Percentiles rank a stretch among this genome's conserved stretches.
Conservation (phyloP, 2,113 vertebrate genomes). For the Rostratula benghalensis region DNA sequence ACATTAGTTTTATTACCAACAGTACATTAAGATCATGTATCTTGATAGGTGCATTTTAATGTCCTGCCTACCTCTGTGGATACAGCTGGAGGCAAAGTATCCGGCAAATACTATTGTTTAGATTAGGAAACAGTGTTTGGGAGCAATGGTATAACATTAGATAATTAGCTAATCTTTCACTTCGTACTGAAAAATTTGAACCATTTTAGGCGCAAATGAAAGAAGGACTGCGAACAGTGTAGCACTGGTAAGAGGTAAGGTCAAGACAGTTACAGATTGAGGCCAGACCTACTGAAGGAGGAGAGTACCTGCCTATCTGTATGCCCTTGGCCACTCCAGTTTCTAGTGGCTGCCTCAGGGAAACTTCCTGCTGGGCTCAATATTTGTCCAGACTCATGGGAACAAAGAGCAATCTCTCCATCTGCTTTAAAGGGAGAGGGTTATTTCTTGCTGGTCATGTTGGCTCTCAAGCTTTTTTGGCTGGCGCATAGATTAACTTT, state of each 20-base stretch:
- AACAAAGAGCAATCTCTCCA: not conserved
- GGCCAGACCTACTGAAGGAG: not conserved
- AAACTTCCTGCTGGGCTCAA: not conserved
- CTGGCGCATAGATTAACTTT: not conserved
- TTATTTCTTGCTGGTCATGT: not conserved
- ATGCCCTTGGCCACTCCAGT: not conserved
- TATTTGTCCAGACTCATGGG: not conserved
- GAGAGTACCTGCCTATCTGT: not conserved
- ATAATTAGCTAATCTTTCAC: not conserved
- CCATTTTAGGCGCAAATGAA: not conserved
- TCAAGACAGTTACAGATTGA: not conserved
- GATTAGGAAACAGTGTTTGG: not conserved
- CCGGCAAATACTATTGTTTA: not conserved
- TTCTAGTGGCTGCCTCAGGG: not conserved
- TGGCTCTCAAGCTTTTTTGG: not conserved
- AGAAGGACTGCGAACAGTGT: not conserved
- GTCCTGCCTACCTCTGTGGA: not conserved
- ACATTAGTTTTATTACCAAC: constrained; percentile 10
- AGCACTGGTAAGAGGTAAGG: not conserved
- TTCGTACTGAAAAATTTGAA: not conserved
- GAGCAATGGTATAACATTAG: not conserved
- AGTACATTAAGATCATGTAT: not conserved
- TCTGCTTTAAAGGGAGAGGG: not conserved
- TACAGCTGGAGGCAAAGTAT: not conserved
- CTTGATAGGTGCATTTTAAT: constrained; percentile 17